Conservation (phyloP, 2,797 vertebrate genomes). For the Acanthiza pusilla region DNA sequence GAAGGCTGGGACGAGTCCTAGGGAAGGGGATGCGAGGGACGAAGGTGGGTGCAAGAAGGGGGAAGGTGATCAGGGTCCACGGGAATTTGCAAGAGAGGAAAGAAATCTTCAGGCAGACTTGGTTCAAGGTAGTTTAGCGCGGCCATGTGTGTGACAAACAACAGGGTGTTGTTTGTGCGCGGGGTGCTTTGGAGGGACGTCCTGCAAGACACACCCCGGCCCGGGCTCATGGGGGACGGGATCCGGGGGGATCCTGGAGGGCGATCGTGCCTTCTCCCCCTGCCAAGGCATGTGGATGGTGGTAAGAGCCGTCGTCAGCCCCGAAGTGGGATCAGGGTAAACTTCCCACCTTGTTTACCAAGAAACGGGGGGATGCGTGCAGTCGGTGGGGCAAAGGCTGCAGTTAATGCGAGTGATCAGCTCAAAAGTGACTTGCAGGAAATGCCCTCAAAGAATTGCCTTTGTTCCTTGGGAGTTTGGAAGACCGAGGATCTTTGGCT, state of each 20-base stretch:
- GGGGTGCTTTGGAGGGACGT: background rate
- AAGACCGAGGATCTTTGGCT: background rate
- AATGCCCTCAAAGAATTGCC: background rate
- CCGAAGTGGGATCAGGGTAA: background rate
- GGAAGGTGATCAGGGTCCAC: background rate
- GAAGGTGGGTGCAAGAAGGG: background rate
- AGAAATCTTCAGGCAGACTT: fast-evolving
- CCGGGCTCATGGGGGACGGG: fast-evolving
- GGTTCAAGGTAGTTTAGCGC: background rate
- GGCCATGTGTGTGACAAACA: too few relatives aligned
- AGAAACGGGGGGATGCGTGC: fast-evolving
- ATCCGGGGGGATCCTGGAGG: background rate
- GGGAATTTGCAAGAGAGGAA: background rate
- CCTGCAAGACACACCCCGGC: background rate
- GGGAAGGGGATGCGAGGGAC: background rate
- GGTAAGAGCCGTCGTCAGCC: background rate
- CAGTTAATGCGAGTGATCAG: background rate
- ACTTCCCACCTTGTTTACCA: background rate
- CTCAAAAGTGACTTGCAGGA: background rate
- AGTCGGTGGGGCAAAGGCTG: background rate
- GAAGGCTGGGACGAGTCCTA: background rate
- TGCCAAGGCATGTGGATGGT: fast-evolving
- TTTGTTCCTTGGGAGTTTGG: background rate
- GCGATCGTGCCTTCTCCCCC: fast-evolving
- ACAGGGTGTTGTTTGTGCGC: background rate